Evolutionary conservation across 2,888 invertebrate genomes (phyloP), one percentile per base, ranked within the genome.

Genomic region (Physocephala rufipes): DNA sequence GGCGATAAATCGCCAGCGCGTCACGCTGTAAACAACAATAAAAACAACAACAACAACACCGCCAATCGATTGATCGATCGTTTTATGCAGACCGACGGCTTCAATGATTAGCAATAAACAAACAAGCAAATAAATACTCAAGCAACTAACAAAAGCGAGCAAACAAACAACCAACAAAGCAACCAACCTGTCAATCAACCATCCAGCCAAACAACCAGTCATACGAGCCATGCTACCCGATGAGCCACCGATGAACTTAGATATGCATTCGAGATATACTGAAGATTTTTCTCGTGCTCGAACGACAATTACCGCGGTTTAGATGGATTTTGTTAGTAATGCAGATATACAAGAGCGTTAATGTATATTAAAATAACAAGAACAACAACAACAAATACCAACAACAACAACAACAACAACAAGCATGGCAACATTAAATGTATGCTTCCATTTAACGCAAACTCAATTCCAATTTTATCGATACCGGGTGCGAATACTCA

Each of bases 401-500:
- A 16, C 21, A 36, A 16, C 45, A 24, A 15, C 26, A 2, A 15
- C 7, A 47, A 16, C 15, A 16, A 36, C 19, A 36, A n/a, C 19
- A 30, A 53, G 53, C 28, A 13, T 36, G 51, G 26, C 24, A 19
- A 26, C 19, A 36, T 36, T 28, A 30, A 13, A 19, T n/a, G 28
- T 51, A 51, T 51, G 65, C 51, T 49, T 65, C 65, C 51, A 51
- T 47, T 45, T 64, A 64, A 64, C 24, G n/a, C 64, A 51, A 43
- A 24, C 47, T 13, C 51, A 30, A 51, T 28, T 36, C 51, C 51
- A n/a, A 19, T 63, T 63, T 63, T 15, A 24, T 9, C 12, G 21
- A 19, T 24, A 19, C 19, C 51, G 62, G 45, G 36, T 24, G 62
- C 62, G 45, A 13, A 4, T 51, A 45, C 45, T 19, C 45, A 19